Evolutionary conservation across 2,888 invertebrate species (phyloP).

Genomic region (Sphinx pinastri): DNA sequence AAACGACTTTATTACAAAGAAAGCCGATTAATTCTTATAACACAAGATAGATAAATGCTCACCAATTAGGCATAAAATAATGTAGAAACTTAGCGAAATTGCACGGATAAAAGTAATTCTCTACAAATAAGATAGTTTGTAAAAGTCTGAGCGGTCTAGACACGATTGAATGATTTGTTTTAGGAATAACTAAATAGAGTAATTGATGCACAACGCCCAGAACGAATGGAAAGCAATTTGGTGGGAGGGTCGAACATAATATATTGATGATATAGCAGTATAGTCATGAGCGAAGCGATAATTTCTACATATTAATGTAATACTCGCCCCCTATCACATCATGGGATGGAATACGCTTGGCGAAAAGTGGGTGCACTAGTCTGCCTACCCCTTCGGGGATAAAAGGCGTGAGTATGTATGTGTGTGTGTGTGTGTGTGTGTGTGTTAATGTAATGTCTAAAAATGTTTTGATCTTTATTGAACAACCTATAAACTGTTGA

Average conservation of each 20-base stretch:
- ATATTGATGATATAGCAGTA: conserved; percentile 23
- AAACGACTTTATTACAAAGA: not conserved
- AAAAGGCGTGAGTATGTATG: no score
- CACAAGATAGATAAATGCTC: conserved; percentile 1
- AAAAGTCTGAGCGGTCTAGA: not conserved
- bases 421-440: no score
- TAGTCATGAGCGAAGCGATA: conserved; percentile 14
- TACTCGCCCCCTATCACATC: no score
- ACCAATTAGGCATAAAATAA: conserved; percentile 6
- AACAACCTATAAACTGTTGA: no score
- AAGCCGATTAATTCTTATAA: not conserved
- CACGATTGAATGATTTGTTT: conserved; percentile 5
- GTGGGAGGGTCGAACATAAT: conserved; percentile 21
- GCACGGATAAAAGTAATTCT: not conserved
- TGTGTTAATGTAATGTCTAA: no score
- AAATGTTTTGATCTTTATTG: no score
- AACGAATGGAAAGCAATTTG: conserved; percentile 31
- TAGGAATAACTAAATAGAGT: conserved; percentile 11
- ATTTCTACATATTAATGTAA: no score
- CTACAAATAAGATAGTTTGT: conserved; percentile 5
- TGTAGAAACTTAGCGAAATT: conserved; percentile 8
- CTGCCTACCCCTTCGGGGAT: no score
- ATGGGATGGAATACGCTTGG: no score
- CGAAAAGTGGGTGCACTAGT: no score
- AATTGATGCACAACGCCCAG: conserved; percentile 25